Percentiles rank a stretch among this genome's conserved stretches.
Evolutionary conservation across 2,888 invertebrate species (phyloP).

Genomic region (Netelia inedita): DNA sequence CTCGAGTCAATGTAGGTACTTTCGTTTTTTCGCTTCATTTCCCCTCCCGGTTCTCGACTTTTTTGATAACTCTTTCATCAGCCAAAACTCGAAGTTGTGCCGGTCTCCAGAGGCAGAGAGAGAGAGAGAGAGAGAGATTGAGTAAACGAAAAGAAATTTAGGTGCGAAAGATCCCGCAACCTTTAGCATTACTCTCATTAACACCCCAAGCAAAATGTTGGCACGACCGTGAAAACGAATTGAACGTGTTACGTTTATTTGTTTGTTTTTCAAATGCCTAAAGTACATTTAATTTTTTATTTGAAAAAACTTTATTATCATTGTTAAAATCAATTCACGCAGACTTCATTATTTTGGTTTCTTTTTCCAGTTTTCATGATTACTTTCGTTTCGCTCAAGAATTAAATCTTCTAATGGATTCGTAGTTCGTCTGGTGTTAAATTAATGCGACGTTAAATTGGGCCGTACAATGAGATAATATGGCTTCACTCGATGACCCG

Average conservation of each 20-base stretch:
- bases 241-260: slow-evolving; percentile 28
- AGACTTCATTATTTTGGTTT: background rate
- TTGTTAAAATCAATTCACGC: background rate
- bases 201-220: slow-evolving; percentile 45
- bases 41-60: slow-evolving; percentile 31
- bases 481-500: slow-evolving; percentile 77
- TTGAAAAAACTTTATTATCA: background rate
- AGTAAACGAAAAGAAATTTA: slow-evolving; percentile 49
- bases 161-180: background rate
- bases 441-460: slow-evolving; percentile 66
- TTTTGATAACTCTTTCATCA: slow-evolving; percentile 52
- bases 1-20: background rate
- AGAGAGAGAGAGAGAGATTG: background rate
- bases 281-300: background rate
- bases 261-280: background rate
- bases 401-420: slow-evolving; percentile 41
- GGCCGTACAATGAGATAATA: slow-evolving; percentile 76
- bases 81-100: background rate
- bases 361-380: background rate
- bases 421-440: slow-evolving; percentile 55
- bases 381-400: background rate
- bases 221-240: background rate
- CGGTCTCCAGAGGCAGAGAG: slow-evolving; percentile 7
- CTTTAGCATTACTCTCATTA: slow-evolving; percentile 65
- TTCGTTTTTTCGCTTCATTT: slow-evolving; percentile 6